A percentile compares a stretch with the other conserved stretches of the same genome.
These are phyloP conservation scores for Monarcha castaneiventris DNA, from an alignment of 2,113 vertebrate genomes.

Conservation along the genomic window DNA sequence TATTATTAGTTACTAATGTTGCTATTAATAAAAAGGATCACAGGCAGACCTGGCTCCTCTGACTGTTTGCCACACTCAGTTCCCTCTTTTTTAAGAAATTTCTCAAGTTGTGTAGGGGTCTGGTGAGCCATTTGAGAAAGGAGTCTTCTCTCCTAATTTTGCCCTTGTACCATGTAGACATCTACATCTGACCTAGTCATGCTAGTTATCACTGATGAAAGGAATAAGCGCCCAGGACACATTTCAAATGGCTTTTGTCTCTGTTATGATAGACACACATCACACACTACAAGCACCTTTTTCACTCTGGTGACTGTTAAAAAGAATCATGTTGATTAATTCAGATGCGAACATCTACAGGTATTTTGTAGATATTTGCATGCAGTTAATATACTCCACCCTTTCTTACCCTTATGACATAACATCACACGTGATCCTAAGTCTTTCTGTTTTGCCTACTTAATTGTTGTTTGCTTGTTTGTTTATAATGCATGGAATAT, in stretches of 20 bases:
- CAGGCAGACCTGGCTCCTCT: background rate
- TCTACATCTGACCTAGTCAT: background rate
- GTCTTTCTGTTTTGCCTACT: background rate
- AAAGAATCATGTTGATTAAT: background rate
- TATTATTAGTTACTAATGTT: background rate
- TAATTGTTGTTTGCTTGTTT: background rate
- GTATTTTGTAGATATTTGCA: background rate
- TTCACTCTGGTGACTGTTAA: background rate
- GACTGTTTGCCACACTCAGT: background rate
- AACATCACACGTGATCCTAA: background rate
- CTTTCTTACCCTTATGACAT: background rate
- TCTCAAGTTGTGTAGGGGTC: background rate
- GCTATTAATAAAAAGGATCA: background rate
- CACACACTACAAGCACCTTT: background rate
- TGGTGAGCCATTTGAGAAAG: background rate
- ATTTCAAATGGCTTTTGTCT: background rate
- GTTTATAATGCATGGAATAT: background rate
- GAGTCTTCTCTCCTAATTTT: background rate
- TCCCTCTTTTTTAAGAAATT: background rate
- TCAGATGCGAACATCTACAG: background rate
- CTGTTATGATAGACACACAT: background rate
- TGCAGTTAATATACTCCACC: background rate
- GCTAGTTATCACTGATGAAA: background rate
- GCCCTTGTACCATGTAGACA: background rate
- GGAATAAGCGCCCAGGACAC: background rate